A percentile compares a stretch with the other conserved stretches of the same genome.
phyloP scores from a whole-genome alignment of 2,888 invertebrate genomes.

The Melieria crassipennis region DNA sequence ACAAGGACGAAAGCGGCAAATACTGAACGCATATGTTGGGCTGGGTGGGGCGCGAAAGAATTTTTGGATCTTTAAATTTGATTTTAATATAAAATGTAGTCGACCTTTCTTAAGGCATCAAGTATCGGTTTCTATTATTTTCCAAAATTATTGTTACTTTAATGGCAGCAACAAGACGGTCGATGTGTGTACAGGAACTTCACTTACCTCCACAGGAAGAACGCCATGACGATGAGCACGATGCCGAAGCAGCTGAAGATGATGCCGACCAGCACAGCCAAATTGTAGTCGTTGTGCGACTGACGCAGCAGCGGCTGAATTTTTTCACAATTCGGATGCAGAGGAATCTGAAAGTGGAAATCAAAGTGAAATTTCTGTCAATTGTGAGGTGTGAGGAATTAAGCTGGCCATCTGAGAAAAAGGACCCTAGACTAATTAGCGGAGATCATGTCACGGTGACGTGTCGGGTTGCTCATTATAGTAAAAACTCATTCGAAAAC shows the following conservation, averaged over 20 bases:
- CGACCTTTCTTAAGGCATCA: neutral
- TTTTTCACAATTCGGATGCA: conserved; percentile 76
- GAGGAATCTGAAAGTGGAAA: conserved; percentile 66
- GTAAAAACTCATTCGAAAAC: no score
- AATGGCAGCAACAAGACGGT: neutral
- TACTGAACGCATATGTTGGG: no score
- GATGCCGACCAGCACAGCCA: conserved; percentile 77
- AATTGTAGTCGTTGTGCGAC: conserved; percentile 73
- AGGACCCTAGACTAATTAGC: neutral
- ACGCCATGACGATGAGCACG: conserved; percentile 74
- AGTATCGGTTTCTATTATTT: neutral
- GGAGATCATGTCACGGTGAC: neutral
- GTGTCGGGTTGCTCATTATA: neutral
- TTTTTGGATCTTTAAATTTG: no score
- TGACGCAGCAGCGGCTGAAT: conserved; percentile 70
- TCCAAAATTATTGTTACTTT: neutral
- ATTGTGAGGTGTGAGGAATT: neutral
- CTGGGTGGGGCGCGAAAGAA: no score
- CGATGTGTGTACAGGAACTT: conserved; percentile 45
- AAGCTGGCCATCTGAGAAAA: neutral
- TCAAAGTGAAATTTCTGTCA: neutral
- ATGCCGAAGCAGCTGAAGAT: conserved; percentile 77
- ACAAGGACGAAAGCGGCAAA: no score
- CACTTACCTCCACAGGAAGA: conserved; percentile 80
- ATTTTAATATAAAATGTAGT: no score